phyloP scores from a whole-genome alignment of 1,140 invertebrate species.

The Megathymus violae region DNA sequence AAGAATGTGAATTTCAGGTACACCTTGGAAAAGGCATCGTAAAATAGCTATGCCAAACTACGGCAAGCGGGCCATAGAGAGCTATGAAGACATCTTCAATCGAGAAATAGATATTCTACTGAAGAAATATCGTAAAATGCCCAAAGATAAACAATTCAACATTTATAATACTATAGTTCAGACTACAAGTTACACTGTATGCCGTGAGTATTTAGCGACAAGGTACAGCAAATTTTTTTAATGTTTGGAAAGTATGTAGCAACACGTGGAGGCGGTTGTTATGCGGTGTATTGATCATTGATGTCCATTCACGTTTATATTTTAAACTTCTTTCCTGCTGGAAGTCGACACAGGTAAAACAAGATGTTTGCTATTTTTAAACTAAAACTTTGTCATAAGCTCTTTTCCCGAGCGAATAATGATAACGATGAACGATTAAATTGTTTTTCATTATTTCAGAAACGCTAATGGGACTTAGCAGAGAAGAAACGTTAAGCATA shows the following conservation, averaged over 20 bases:
- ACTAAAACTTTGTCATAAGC: too few species aligned
- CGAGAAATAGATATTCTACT: conserved; percentile 49
- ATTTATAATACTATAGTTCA: conserved; percentile 58
- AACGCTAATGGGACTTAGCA: conserved; percentile 60
- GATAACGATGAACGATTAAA: too few species aligned
- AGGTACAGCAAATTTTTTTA: too few species aligned
- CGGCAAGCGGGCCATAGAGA: conserved; percentile 56
- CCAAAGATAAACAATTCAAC: conserved; percentile 47
- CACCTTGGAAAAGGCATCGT: conserved; percentile 60
- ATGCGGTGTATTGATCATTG: too few species aligned
- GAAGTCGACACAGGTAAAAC: too few species aligned
- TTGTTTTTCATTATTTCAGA: conserved; percentile 50
- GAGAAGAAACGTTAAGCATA: conserved; percentile 51
- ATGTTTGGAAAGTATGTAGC: too few species aligned
- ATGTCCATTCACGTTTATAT: too few species aligned
- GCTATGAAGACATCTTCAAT: conserved; percentile 58
- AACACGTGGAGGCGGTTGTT: too few species aligned
- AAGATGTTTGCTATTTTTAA: too few species aligned
- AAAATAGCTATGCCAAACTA: conserved; percentile 70
- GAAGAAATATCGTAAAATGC: conserved; percentile 39
- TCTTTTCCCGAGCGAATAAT: too few species aligned
- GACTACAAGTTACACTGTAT: conserved; percentile 62
- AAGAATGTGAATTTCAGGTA: conserved; percentile 45
- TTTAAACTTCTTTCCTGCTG: too few species aligned
- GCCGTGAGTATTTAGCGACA: conserved; percentile 58